Conservation (phyloP, 2,113 vertebrate species). For the Mesoclemmys tuberculata region DNA sequence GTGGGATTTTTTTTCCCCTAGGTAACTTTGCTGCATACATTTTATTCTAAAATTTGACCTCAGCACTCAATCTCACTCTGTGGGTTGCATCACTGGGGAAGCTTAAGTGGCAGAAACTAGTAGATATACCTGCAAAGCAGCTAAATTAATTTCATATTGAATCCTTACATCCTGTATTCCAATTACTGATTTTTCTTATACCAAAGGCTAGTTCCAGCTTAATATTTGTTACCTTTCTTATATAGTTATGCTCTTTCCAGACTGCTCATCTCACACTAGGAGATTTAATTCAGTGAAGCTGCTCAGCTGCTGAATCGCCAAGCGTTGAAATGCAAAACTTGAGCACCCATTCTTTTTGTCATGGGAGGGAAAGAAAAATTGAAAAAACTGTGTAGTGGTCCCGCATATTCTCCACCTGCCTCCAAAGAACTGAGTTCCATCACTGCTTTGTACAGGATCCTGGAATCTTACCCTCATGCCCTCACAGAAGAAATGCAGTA, state of each 20-base stretch:
- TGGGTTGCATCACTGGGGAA: neutral
- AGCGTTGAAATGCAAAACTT: neutral
- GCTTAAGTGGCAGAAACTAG: neutral
- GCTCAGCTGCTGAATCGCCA: neutral
- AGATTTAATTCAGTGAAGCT: neutral
- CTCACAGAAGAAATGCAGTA: neutral
- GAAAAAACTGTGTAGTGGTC: neutral
- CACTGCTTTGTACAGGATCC: neutral
- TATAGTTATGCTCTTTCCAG: rapidly evolving
- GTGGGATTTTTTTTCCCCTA: neutral
- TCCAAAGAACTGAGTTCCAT: neutral
- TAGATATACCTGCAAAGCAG: neutral
- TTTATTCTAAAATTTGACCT: neutral
- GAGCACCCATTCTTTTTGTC: rapidly evolving
- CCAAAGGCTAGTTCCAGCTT: neutral
- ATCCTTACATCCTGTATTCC: neutral
- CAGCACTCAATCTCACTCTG: neutral
- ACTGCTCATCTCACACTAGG: neutral
- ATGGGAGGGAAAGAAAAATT: neutral
- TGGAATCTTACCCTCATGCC: neutral
- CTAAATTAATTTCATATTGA: neutral
- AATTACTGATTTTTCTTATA: neutral
- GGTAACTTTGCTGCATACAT: neutral
- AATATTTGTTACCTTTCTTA: neutral
- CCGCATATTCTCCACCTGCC: neutral